Evolutionary conservation across 2,797 vertebrate species (phyloP).

Genomic region (Enteromius mattozi): DNA sequence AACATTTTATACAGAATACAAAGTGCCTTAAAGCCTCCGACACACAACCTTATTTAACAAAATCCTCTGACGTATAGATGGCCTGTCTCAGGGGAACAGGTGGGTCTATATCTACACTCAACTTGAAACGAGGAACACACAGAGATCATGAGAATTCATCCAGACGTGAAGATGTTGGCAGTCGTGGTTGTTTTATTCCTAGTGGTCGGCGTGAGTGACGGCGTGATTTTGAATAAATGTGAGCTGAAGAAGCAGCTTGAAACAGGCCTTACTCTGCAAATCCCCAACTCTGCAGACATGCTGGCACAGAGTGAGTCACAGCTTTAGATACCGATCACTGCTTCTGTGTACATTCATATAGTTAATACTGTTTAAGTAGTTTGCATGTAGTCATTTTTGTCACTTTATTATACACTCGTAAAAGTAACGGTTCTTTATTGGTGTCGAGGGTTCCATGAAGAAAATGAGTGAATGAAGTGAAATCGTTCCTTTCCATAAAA

Average conservation of each 20-base stretch:
- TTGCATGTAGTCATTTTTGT: not conserved
- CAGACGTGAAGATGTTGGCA: not conserved
- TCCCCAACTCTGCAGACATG: not conserved
- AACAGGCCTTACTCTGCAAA: not conserved
- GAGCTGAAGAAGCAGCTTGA: conserved; percentile 3
- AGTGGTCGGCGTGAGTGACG: not conserved
- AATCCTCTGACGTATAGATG: not conserved
- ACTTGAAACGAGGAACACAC: not conserved
- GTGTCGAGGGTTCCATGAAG: too few relatives aligned
- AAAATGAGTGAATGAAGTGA: too few relatives aligned
- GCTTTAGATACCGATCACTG: not conserved
- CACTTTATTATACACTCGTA: not conserved
- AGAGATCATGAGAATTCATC: not conserved
- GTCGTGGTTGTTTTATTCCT: not conserved
- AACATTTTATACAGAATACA: not conserved
- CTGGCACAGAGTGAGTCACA: conserved; percentile 6
- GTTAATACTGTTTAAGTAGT: not conserved
- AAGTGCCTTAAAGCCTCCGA: not conserved
- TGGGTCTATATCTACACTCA: conserved; percentile 5
- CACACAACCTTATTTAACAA: not conserved
- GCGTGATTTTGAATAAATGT: not conserved
- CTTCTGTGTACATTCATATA: too few relatives aligned
- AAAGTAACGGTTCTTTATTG: too few relatives aligned
- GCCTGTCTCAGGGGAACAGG: not conserved
- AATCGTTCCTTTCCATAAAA: too few relatives aligned